A percentile compares a stretch with the other conserved stretches of the same genome.
phyloP scores from a whole-genome alignment of 1,140 invertebrate genomes.

The Cherax quadricarinatus region DNA sequence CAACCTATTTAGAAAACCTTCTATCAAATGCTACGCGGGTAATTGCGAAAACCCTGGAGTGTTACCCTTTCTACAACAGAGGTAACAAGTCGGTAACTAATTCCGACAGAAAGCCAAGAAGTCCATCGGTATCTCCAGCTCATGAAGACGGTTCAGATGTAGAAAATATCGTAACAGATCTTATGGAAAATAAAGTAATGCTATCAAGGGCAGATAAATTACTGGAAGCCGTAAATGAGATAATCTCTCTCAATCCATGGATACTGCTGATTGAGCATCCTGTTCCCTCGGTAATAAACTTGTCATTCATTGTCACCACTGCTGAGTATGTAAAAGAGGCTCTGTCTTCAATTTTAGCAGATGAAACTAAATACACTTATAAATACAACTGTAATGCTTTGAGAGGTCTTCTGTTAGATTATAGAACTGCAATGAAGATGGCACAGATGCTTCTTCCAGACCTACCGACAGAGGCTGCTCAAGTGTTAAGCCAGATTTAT shows the following conservation, averaged over 20 bases:
- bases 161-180: neutral
- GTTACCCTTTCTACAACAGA: too few relatives aligned
- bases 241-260: neutral
- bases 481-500: neutral
- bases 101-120: too few relatives aligned
- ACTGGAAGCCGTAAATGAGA: neutral
- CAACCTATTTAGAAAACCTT: neutral
- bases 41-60: neutral
- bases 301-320: neutral
- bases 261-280: neutral
- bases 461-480: neutral
- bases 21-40: neutral
- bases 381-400: neutral
- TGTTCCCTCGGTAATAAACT: neutral
- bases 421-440: neutral
- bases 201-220: neutral
- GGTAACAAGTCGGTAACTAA: too few relatives aligned
- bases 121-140: neutral
- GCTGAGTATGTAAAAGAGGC: neutral
- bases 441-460: neutral
- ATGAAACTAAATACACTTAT: neutral
- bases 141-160: neutral
- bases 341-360: neutral
- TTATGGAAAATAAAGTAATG: neutral
- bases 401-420: neutral